A percentile compares a stretch with the other conserved stretches of the same genome.
Conservation (phyloP, 2,888 invertebrate genomes). For the Agonum fuliginosum region DNA sequence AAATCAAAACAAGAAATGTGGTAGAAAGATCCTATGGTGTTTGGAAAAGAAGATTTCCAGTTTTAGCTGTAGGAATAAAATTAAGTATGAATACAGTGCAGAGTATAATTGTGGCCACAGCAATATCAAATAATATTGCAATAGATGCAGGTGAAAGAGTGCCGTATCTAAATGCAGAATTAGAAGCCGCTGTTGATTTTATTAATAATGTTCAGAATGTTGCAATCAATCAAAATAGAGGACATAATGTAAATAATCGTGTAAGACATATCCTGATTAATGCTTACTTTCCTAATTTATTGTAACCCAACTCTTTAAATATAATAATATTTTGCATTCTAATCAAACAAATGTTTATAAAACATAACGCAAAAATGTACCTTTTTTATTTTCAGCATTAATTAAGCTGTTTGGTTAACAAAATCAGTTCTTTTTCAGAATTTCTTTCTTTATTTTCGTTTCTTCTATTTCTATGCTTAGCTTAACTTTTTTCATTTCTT, state of each 20-base stretch:
- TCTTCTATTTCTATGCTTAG: not conserved
- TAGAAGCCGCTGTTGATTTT: conserved; percentile 1
- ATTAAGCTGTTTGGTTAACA: not conserved
- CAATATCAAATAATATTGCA: conserved; percentile 9
- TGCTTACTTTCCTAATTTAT: conserved; percentile 5
- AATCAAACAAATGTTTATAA: not conserved
- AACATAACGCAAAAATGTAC: not conserved
- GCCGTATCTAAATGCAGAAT: not conserved
- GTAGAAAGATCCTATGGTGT: conserved; percentile 65
- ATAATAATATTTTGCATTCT: not conserved
- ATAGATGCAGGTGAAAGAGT: conserved; percentile 5
- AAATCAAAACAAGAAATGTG: conserved; percentile 64
- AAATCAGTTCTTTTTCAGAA: not conserved
- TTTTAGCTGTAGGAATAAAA: conserved; percentile 65
- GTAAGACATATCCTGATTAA: not conserved
- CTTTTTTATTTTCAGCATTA: not conserved
- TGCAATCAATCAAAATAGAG: too few species aligned
- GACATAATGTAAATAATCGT: too few species aligned
- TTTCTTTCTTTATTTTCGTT: too few species aligned
- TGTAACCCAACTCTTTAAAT: not conserved
- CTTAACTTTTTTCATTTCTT: not conserved
- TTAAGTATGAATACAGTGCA: conserved; percentile 42
- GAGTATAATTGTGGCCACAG: too few species aligned
- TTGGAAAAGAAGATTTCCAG: conserved; percentile 66
- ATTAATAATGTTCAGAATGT: conserved; percentile 4